These are phyloP conservation scores for Campopleginae sp. DNA, from an alignment of 2,888 invertebrate species.

Conservation along the genomic window DNA sequence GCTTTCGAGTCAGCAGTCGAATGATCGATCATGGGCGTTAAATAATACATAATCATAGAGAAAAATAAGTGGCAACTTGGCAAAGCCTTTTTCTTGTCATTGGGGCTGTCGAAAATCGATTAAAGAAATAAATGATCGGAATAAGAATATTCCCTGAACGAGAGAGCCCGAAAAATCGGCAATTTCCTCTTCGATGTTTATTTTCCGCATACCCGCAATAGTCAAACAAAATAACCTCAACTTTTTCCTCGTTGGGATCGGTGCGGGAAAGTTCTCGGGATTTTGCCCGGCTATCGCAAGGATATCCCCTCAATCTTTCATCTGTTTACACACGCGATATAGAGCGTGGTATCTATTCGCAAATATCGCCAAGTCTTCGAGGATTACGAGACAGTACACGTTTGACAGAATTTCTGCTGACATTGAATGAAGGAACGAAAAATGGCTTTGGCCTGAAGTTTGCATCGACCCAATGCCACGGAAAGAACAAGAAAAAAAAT, in stretches of 20 bases:
- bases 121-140: neutral
- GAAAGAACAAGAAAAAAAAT: no score
- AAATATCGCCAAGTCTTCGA: neutral
- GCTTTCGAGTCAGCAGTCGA: slow-evolving; percentile 47
- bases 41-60: slow-evolving; percentile 20
- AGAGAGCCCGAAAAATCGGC: no score
- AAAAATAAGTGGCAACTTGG: neutral
- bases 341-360: slow-evolving; percentile 1
- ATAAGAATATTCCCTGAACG: neutral
- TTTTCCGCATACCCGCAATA: neutral
- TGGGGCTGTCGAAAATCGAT: neutral
- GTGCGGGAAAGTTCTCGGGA: neutral
- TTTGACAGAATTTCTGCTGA: slow-evolving; percentile 10
- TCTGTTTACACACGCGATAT: neutral
- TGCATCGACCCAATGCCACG: no score
- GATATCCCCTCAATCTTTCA: neutral
- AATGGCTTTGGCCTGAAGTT: no score
- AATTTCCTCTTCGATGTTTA: neutral
- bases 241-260: neutral
- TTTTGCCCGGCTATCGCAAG: neutral
- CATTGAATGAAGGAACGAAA: slow-evolving; percentile 2
- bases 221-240: neutral
- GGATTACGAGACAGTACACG: slow-evolving; percentile 8
- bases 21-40: slow-evolving; percentile 63
- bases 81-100: neutral